Base-by-base conservation (phyloP, 1,140 invertebrate species). In the Tenebrio molitor region DNA sequence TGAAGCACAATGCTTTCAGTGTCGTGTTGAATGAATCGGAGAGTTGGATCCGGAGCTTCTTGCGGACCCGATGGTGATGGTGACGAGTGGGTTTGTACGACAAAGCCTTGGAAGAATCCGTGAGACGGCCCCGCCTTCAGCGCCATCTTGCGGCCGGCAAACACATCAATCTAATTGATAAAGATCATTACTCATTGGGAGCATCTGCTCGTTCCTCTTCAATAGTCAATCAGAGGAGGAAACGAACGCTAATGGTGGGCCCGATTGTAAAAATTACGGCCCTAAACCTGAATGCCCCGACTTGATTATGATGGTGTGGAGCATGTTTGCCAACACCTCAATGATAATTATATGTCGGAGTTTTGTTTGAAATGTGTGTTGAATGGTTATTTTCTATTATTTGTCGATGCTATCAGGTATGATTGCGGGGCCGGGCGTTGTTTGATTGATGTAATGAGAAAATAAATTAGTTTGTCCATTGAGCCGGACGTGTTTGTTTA, bases 131-230 rank as follows among this genome's bases (percentile, higher is more conserved):
- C 69, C 76, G 71, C 76, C 76, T 72, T 29, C 2, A 36, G 39
- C 77, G 75, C 77, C 77, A 76, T 76, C 73, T 78, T 78, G 77
- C 62, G 71, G 62, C 46, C 64, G 68, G 33, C 17, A 66, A 71
- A 75, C 67, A 74, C 77, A 78, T 78, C 74, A 77, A 77, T 78
- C 76, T 78, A 78, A 77, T 76, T 78, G 77, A 78, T 78, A 78
- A 78, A 75, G 74, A 76, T 77, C 77, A 78, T 78, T 77, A 78
- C 71, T 78, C 77, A 78, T 78, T 78, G 73, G 72, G 41, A 72
- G 72, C 74, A 78, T 77, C 76, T 78, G 77, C 74, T 42, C 46
- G 63, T 77, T 75, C 76, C 69, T 68, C 64, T 74, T 78, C 50
- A 73, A 76, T 73, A 74, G 75, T 76, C 77, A 74, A 78, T 78